phyloP scores from a whole-genome alignment of 2,113 vertebrate species.

The Spea multiplicata region DNA sequence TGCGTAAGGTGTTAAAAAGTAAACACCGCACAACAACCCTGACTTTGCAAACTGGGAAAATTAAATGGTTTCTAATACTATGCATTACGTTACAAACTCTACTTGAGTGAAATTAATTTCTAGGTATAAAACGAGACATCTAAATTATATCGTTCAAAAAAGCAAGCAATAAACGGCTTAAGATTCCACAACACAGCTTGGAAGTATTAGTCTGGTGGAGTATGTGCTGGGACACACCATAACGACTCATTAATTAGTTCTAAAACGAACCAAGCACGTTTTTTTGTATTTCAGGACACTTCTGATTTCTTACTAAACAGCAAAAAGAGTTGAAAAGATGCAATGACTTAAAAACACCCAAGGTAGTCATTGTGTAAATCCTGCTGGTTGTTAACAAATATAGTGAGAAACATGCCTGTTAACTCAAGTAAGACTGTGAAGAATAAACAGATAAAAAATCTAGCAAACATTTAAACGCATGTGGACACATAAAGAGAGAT shows the following conservation, averaged over 20 bases:
- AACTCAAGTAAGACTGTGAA: too few species aligned
- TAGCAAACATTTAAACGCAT: too few species aligned
- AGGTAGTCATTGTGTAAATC: background rate
- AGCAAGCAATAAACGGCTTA: slow-evolving; percentile 37
- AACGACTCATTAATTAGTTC: slow-evolving; percentile 32
- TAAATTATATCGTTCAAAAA: slow-evolving; percentile 42
- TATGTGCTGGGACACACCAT: slow-evolving; percentile 32
- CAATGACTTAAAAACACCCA: background rate
- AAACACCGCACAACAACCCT: slow-evolving; percentile 19
- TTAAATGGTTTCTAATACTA: slow-evolving; percentile 33
- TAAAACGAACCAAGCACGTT: background rate
- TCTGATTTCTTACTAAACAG: background rate
- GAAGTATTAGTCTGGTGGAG: slow-evolving; percentile 17
- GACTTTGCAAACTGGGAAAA: slow-evolving; percentile 25
- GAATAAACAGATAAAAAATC: too few species aligned
- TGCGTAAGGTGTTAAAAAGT: slow-evolving; percentile 44
- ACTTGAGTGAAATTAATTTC: slow-evolving; percentile 48
- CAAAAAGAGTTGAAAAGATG: background rate
- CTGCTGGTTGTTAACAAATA: too few species aligned
- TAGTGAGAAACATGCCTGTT: too few species aligned
- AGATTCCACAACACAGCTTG: slow-evolving; percentile 15
- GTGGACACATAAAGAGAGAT: too few species aligned
- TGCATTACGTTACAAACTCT: slow-evolving; percentile 39
- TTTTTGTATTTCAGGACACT: background rate
- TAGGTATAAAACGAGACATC: slow-evolving; percentile 43